Conservation (phyloP, 2,113 vertebrate species). For the Anhinga rufa region DNA sequence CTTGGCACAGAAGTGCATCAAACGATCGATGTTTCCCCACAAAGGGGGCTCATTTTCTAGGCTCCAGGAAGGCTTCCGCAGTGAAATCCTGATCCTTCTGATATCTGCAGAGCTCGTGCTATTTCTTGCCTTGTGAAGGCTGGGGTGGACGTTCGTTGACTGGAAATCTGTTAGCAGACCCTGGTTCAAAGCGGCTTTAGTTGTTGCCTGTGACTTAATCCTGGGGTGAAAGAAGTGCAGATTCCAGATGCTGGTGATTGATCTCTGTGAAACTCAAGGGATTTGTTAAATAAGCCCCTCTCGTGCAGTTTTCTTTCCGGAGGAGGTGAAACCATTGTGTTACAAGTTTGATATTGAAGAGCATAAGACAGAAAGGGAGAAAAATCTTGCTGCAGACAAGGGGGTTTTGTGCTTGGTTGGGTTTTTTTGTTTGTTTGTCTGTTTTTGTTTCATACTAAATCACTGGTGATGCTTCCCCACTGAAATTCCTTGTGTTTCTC, state of each 20-base stretch:
- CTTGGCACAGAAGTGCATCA: background rate
- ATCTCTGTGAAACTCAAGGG: background rate
- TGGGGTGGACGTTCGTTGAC: background rate
- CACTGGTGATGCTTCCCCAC: background rate
- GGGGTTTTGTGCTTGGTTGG: background rate
- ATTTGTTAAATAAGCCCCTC: background rate
- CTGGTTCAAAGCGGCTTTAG: background rate
- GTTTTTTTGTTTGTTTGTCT: background rate
- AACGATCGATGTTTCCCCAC: rapidly evolving
- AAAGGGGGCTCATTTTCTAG: background rate
- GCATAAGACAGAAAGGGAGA: background rate
- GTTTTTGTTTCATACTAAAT: background rate
- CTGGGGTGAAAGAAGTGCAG: background rate
- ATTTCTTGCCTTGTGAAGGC: background rate
- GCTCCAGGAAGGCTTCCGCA: background rate
- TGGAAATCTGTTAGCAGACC: background rate
- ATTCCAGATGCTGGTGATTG: background rate
- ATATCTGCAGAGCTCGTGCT: background rate
- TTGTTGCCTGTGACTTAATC: background rate
- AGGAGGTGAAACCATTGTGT: background rate
- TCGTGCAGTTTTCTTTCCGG: background rate
- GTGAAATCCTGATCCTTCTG: background rate
- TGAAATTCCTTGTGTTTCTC: background rate
- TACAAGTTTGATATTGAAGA: background rate
- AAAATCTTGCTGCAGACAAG: background rate